phyloP scores from a whole-genome alignment of 1,140 invertebrate genomes.

The Ylistrum balloti region DNA sequence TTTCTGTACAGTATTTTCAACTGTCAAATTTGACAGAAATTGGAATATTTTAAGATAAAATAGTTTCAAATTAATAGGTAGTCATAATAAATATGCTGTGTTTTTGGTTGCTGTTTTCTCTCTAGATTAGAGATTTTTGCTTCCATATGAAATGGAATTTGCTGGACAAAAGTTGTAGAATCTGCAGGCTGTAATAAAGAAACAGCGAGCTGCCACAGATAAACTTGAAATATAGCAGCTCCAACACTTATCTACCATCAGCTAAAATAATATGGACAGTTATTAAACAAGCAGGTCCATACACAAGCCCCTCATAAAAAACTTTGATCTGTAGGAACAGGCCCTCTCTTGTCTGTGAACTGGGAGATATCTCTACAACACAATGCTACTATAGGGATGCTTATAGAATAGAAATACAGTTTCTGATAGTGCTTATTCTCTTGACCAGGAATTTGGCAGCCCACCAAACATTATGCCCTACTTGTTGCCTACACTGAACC shows the following conservation, averaged over 20 bases:
- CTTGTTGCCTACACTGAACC: not conserved
- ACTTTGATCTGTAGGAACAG: not conserved
- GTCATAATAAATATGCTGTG: not conserved
- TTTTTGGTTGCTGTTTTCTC: not conserved
- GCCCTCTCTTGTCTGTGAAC: conserved; percentile 21
- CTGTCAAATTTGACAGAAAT: not conserved
- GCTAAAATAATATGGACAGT: conserved; percentile 17
- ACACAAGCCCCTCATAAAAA: conserved; percentile 7
- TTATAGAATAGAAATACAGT: not conserved
- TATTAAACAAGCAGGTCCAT: not conserved
- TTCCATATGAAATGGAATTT: conserved; percentile 19
- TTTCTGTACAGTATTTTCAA: not conserved
- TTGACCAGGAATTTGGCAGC: conserved; percentile 5
- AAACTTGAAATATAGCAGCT: not conserved
- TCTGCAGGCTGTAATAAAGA: not conserved
- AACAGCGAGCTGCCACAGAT: not conserved
- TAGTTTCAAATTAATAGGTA: conserved; percentile 21
- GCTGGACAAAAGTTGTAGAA: not conserved
- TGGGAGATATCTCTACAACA: not conserved
- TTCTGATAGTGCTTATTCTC: not conserved
- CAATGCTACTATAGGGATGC: not conserved
- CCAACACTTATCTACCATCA: not conserved
- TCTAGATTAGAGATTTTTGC: conserved; percentile 8
- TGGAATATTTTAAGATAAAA: not conserved
- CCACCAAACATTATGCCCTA: not conserved